Conservation (phyloP, 2,797 vertebrate species). For the Sorex maritimensis region DNA sequence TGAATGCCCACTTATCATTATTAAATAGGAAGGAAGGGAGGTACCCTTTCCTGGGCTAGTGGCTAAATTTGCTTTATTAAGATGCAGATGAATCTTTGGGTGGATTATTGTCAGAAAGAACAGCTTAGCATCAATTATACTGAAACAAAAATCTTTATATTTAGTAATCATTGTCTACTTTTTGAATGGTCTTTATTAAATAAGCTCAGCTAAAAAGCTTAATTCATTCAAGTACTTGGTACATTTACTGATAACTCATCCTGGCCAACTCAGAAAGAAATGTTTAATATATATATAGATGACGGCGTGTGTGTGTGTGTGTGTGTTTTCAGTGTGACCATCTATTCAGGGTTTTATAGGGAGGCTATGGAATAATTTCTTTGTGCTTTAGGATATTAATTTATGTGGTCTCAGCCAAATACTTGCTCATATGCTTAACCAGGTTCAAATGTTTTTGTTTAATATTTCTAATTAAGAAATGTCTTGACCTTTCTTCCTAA, state of each 20-base stretch:
- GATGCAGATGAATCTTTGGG: conserved; percentile 63
- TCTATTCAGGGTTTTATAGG: background rate
- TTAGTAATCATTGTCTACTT: conserved; percentile 74
- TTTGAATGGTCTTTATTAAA: conserved; percentile 80
- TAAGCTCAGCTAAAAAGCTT: conserved; percentile 69
- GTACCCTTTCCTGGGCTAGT: conserved; percentile 17
- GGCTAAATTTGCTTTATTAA: conserved; percentile 68
- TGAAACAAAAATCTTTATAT: conserved; percentile 67
- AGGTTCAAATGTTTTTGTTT: background rate
- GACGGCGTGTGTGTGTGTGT: background rate
- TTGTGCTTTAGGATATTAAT: conserved; percentile 33
- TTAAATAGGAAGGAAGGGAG: conserved; percentile 37
- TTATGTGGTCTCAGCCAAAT: conserved; percentile 46
- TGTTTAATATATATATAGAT: background rate
- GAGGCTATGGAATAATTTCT: background rate
- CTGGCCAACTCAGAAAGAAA: conserved; percentile 63
- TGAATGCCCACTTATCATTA: background rate
- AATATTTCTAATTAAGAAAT: conserved; percentile 11
- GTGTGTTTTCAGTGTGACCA: conserved; percentile 23
- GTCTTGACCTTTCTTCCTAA: background rate
- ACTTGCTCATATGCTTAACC: background rate
- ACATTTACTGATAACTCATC: conserved; percentile 61
- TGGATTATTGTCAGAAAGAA: conserved; percentile 73
- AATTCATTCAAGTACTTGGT: conserved; percentile 55
- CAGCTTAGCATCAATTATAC: conserved; percentile 58